phyloP scores from a whole-genome alignment of 1,140 invertebrate genomes.

The Laupala kohalensis region DNA sequence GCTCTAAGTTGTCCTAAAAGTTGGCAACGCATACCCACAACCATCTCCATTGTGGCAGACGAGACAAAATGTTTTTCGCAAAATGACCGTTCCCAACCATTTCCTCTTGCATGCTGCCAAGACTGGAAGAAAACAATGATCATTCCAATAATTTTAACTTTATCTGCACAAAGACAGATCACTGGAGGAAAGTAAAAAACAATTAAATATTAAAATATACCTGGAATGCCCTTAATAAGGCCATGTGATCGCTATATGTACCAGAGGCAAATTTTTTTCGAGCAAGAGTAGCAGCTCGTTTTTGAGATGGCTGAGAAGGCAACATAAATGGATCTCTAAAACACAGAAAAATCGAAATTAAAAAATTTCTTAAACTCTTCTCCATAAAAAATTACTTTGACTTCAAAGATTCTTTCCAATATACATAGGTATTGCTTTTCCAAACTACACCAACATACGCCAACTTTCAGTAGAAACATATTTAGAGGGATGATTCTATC shows the following conservation, averaged over 20 bases:
- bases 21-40: conserved; percentile 60
- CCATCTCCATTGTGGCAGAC: conserved; percentile 74
- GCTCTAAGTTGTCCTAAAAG: conserved; percentile 75
- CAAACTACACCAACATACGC: no score
- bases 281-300: conserved; percentile 41
- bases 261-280: conserved; percentile 58
- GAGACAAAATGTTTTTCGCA: conserved; percentile 71
- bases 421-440: no score
- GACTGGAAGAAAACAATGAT: conserved; percentile 25
- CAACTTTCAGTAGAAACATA: no score
- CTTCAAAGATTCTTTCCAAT: no score
- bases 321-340: conserved; percentile 65
- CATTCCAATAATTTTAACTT: background rate
- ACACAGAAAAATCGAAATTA: conserved; percentile 13
- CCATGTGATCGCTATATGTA: conserved; percentile 84
- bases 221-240: conserved; percentile 73
- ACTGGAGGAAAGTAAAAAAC: background rate
- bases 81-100: conserved; percentile 55
- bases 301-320: conserved; percentile 49
- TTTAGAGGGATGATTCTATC: no score
- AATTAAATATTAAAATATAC: conserved; percentile 31
- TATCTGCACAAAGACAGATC: no score
- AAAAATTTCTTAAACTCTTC: background rate
- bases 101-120: conserved; percentile 50
- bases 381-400: background rate